Base-by-base conservation (phyloP, 2,888 invertebrate genomes). In the Netelia fuscicornis region DNA sequence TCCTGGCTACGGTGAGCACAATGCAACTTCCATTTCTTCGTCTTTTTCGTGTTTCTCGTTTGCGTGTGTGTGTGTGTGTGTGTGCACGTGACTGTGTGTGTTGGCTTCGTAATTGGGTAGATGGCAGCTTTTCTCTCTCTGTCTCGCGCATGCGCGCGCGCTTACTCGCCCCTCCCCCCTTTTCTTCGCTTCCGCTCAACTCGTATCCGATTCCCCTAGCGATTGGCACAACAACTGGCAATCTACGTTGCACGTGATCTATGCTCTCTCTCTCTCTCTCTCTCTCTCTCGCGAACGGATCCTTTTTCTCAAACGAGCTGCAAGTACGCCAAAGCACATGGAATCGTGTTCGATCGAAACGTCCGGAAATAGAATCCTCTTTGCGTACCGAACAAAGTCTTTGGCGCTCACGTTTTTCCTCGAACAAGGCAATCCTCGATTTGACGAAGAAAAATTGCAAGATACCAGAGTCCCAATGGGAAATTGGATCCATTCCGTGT, bases 181-280 rank as follows among this genome's bases (percentile, higher is more conserved):
- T 42, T 56, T 68, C 23, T 5, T 3, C 6, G 64, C 58, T 79
- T 23, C 72, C 72, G 10, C 87, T 85, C 86, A 86, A 81, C 89
- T 89, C 88, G 90, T 89, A 90, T 88, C 89, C 89, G 91, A 91
- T 91, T 90, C 88, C 90, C 5, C 80, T 72, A 48, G 89, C 89
- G 90, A 91, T 91, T 90, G 90, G 86, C 87, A 84, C 62, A 70
- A 17, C 71, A 88, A 82, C 89, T 89, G 84, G 88, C 90, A 90
- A 91, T 92, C 91, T 90, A 86, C 90, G 89, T 89, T 86, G 88
- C 91, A 89, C 91, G 91, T 91, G 92, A 92, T 92, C 92, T 88
- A 90, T 90, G 87, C 89, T 88, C 87, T 85, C 71, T 48, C 48
- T 2, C 48, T 54, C 52, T 56, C 56, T 20, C 10, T 56, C 74